Base-by-base conservation (phyloP, 2,113 vertebrate species). In the Oreochromis spilurus region DNA sequence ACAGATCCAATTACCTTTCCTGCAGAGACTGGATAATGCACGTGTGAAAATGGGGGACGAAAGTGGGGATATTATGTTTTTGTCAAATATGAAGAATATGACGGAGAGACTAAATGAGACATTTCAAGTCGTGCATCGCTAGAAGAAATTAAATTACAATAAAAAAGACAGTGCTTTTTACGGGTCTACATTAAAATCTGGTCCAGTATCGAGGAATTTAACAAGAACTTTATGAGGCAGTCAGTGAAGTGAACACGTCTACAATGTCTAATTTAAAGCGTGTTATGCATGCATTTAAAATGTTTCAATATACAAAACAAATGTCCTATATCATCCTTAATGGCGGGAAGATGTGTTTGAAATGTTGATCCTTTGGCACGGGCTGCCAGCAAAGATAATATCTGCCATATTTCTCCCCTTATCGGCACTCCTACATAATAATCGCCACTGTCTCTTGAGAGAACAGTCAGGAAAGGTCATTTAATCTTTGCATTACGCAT, bases 1-100 rank as follows among this genome's bases (percentile, higher is more conserved):
- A 82, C 82, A 75, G 34, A 87, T 86, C 90, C 85, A 91, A 92
- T 87, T 92, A 90, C 90, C 84, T 92, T 89, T 92, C 34, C 80
- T 85, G 65, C 81, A 65, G 82, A 85, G 57, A 88, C 31, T 60
- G 81, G 19, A 50, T n/a, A 60, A 3, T 80, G 54, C 67, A 81
- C 9, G 16, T 65, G 75, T 89, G 82, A 87, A 83, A 48, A 72
- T 17, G 5, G n/a, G 53, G 19, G 45, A 53, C 50, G 48, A 79
- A 88, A 84, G 34, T 58, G 31, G 43, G 45, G 45, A 72, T 72
- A 87, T 85, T 21, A 53, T 13, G 72, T 82, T 86, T 67, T 88
- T 57, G 21, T 24, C 53, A 82, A 85, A 88, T 80, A 87, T 79
- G 43, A 86, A 65, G 24, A 88, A 75, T 17, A 82, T 75, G 82